A percentile compares a stretch with the other conserved stretches of the same genome.
These are phyloP conservation scores for Rhagoletis pomonella DNA, from an alignment of 1,140 invertebrate genomes.

Conservation along the genomic window DNA sequence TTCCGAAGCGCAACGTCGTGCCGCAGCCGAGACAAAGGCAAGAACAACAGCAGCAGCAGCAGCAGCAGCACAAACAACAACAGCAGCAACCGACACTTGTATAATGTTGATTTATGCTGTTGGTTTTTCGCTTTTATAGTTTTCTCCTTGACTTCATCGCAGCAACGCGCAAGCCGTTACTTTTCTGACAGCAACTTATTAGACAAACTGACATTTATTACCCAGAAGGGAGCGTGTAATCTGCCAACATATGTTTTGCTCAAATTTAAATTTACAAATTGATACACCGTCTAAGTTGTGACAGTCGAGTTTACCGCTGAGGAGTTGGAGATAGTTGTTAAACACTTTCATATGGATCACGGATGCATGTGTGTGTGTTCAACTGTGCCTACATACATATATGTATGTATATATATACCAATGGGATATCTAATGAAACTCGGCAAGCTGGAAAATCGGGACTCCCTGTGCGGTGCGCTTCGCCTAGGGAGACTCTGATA, in stretches of 20 bases:
- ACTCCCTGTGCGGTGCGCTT: too few species aligned
- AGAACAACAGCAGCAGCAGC: neutral
- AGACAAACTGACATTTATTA: slow-evolving; percentile 41
- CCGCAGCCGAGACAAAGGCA: neutral
- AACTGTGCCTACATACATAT: too few species aligned
- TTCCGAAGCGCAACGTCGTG: neutral
- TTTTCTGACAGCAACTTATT: slow-evolving; percentile 49
- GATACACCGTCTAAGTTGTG: neutral
- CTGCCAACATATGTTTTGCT: slow-evolving; percentile 41
- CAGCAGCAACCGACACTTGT: neutral
- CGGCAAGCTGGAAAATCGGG: too few species aligned
- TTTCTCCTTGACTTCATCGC: slow-evolving; percentile 35
- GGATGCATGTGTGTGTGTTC: too few species aligned
- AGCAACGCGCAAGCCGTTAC: slow-evolving; percentile 13
- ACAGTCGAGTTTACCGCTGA: too few species aligned
- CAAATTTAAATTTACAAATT: slow-evolving; percentile 27
- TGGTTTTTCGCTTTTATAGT: slow-evolving; percentile 49
- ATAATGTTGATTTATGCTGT: slow-evolving; percentile 49
- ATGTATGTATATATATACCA: too few species aligned
- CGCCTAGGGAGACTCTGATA: too few species aligned
- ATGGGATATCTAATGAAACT: too few species aligned
- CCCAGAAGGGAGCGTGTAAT: slow-evolving; percentile 31
- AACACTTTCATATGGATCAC: too few species aligned
- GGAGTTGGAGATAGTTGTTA: too few species aligned
- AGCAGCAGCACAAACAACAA: neutral